Evolutionary conservation across 2,797 vertebrate genomes (phyloP).

Genomic region (Enteromius fasciolatus): DNA sequence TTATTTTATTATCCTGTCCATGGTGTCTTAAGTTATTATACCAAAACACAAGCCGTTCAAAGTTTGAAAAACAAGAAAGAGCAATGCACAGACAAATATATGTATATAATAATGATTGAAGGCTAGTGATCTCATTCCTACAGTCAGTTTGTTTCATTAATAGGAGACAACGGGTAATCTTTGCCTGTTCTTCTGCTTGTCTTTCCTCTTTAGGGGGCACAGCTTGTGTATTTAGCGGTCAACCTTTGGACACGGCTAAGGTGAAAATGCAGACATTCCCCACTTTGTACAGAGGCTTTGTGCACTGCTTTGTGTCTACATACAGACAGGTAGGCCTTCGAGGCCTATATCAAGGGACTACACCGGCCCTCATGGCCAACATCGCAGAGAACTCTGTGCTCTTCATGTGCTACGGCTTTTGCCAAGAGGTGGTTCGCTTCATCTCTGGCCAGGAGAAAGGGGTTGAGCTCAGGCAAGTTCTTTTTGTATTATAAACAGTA

Average conservation of each 20-base stretch:
- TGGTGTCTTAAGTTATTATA: neutral
- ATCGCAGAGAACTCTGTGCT: slow-evolving; percentile 95
- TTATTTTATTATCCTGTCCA: neutral
- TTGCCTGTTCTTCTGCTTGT: neutral
- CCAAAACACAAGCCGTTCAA: neutral
- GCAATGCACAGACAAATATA: neutral
- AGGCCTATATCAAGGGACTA: slow-evolving; percentile 95
- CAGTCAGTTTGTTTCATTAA: neutral
- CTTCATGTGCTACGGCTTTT: slow-evolving; percentile 98
- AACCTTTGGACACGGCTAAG: slow-evolving; percentile 95
- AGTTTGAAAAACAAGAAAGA: neutral
- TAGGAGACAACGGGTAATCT: neutral
- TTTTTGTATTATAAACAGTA: neutral
- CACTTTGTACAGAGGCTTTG: slow-evolving; percentile 83
- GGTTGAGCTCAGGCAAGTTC: slow-evolving; percentile 84
- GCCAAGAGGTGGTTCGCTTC: slow-evolving; percentile 88
- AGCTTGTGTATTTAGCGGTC: slow-evolving; percentile 90
- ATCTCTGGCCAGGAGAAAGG: slow-evolving; percentile 78
- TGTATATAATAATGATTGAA: neutral
- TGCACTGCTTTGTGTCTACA: slow-evolving; percentile 87
- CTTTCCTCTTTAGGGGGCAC: slow-evolving; percentile 81
- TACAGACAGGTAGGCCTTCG: slow-evolving; percentile 89
- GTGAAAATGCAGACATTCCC: slow-evolving; percentile 99
- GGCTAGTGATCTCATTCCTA: neutral
- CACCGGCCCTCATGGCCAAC: slow-evolving; percentile 91